A percentile compares a stretch with the other conserved stretches of the same genome.
phyloP scores from a whole-genome alignment of 2,797 vertebrate genomes.

The Cacajao melanocephalus region DNA sequence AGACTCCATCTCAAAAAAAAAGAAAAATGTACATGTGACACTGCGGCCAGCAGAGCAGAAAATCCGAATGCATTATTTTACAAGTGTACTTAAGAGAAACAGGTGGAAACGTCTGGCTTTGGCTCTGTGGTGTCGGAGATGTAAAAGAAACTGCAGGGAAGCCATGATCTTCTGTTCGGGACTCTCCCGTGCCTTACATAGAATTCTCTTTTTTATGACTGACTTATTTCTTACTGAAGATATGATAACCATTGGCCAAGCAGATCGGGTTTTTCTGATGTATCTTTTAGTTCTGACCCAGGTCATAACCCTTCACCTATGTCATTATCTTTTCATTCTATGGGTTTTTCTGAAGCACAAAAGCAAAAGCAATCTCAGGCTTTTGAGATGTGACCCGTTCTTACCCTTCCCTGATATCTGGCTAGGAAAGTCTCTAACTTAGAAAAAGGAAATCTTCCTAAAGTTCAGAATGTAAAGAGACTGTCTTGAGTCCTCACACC shows the following conservation, averaged over 20 bases:
- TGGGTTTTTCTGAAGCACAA: background rate
- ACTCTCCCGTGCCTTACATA: background rate
- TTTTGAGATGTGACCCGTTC: background rate
- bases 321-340: background rate
- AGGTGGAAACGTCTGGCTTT: background rate
- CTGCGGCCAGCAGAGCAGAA: background rate
- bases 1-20: no score
- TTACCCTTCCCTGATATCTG: background rate
- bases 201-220: background rate
- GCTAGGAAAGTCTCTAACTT: background rate
- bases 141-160: background rate
- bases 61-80: background rate
- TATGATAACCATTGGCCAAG: slow-evolving; percentile 35
- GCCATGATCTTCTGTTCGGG: background rate
- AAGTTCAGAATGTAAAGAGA: slow-evolving; percentile 30
- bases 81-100: background rate
- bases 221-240: slow-evolving; percentile 35
- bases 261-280: background rate
- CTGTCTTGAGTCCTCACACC: background rate
- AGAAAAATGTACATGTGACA: no score
- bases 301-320: background rate
- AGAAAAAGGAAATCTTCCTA: slow-evolving; percentile 16
- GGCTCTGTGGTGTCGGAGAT: background rate
- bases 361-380: background rate
- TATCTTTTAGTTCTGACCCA: background rate